Evolutionary conservation across 2,888 invertebrate genomes (phyloP), one percentile per base, ranked within the genome.

Genomic region (Romanomermis culicivorax): DNA sequence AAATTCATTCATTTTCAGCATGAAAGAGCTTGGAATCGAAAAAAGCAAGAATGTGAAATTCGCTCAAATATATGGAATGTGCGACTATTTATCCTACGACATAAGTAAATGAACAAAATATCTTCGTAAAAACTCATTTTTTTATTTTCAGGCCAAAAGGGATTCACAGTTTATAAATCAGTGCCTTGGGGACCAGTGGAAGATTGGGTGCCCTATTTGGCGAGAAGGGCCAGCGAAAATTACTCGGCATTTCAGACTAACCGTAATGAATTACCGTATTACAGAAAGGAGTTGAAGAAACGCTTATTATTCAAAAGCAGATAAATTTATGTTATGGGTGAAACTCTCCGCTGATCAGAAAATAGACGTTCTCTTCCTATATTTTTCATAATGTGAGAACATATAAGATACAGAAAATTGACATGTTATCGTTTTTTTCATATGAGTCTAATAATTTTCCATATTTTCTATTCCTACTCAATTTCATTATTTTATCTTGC

Each of bases 61-160:
- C 60, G 75, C 70, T 1, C 75, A 75, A 58, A 62, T 74, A 1
- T 70, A 70, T 57, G 75, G 74, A 27, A 75, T 74, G 74, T 68
- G 71, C 30, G 74, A 74, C 57, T 71, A 73, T 55, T 64, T 75
- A 1, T 69, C 73, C 0, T 69, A 65, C 58, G 66, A 70, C 3
- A 60, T 75, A 51, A 72, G 74, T 74, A 64, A 61, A 64, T 56
- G 29, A 2, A 47, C 45, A 45, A 45, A n/a, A 36, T 36, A 11
- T 36, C 7, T 36, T 36, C 36, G 17, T 52, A 7, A 52, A 45
- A 7, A 45, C 4, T 45, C 11, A 27, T 27, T 17, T 17, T 50
- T 20, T 42, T 20, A 4, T 50, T 58, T 61, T n/a, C 59, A 70
- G 69, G 63, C 11, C 57, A 64, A 30, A 58, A 64, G 1, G 68